Evolutionary conservation across 2,888 invertebrate genomes (phyloP).

Genomic region (Microdon myrmicae): DNA sequence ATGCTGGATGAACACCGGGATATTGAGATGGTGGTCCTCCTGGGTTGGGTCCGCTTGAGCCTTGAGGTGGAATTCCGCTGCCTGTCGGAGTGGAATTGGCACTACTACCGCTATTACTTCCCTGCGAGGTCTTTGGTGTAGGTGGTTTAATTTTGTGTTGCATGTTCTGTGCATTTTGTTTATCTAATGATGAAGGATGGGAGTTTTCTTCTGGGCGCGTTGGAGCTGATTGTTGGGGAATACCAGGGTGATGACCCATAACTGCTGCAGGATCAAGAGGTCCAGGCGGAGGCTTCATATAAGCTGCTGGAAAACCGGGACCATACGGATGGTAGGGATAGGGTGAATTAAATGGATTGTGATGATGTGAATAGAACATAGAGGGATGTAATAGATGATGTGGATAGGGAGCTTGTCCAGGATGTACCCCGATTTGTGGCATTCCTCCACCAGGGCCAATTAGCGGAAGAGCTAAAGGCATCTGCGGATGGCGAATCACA

Average conservation of each 20-base stretch:
- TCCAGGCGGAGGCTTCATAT: slow-evolving; percentile 66
- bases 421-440: slow-evolving; percentile 72
- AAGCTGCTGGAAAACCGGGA: slow-evolving; percentile 66
- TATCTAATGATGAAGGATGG: slow-evolving; percentile 67
- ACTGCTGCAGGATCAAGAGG: slow-evolving; percentile 64
- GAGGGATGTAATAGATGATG: slow-evolving; percentile 75
- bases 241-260: slow-evolving; percentile 64
- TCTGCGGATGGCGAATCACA: slow-evolving; percentile 68
- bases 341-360: slow-evolving; percentile 70
- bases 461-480: slow-evolving; percentile 66
- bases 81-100: slow-evolving; percentile 62
- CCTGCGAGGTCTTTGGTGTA: slow-evolving; percentile 67
- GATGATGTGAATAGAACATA: slow-evolving; percentile 78
- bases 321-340: slow-evolving; percentile 70
- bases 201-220: slow-evolving; percentile 67
- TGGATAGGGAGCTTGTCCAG: slow-evolving; percentile 78
- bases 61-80: slow-evolving; percentile 63
- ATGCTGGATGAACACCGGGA: slow-evolving; percentile 52
- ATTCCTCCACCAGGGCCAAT: slow-evolving; percentile 65
- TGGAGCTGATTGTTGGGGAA: slow-evolving; percentile 68
- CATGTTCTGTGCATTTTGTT: slow-evolving; percentile 64
- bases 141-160: slow-evolving; percentile 65
- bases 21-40: slow-evolving; percentile 38
- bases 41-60: slow-evolving; percentile 34
- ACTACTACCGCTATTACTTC: slow-evolving; percentile 59